Conservation (phyloP, 2,888 invertebrate species). For the Leptopterna dolabrata region DNA sequence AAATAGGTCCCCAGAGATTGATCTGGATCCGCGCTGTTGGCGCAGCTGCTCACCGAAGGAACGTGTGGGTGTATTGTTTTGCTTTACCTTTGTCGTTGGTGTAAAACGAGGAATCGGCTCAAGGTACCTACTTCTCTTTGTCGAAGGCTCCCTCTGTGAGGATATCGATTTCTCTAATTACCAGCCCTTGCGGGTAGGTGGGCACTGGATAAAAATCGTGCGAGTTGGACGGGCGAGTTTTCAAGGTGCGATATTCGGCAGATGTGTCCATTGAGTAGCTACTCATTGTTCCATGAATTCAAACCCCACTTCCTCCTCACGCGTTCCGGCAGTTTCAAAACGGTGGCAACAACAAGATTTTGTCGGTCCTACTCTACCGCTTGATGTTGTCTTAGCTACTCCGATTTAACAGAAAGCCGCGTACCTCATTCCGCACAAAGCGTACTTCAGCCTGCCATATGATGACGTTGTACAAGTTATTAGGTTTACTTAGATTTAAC, state of each 20-base stretch:
- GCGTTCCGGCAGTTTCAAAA: background rate
- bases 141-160: background rate
- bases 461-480: too few relatives aligned
- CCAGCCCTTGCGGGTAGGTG: background rate
- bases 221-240: background rate
- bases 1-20: conserved; percentile 8
- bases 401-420: conserved; percentile 16
- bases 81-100: background rate
- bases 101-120: background rate
- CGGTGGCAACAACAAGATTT: conserved; percentile 35
- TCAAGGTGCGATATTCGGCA: background rate
- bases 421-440: background rate
- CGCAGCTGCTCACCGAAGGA: background rate
- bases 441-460: too few relatives aligned
- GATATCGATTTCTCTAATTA: background rate
- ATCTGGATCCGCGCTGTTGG: conserved; percentile 18
- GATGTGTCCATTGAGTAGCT: background rate
- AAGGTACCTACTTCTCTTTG: background rate
- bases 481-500: too few relatives aligned
- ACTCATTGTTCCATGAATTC: background rate
- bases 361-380: conserved; percentile 36
- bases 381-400: conserved; percentile 11
- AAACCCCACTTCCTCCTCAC: background rate
- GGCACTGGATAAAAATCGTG: background rate
- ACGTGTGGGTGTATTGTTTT: conserved; percentile 24